Evolutionary conservation across 2,888 invertebrate genomes (phyloP), one percentile per base, ranked within the genome.

Genomic region (Nebria salina): DNA sequence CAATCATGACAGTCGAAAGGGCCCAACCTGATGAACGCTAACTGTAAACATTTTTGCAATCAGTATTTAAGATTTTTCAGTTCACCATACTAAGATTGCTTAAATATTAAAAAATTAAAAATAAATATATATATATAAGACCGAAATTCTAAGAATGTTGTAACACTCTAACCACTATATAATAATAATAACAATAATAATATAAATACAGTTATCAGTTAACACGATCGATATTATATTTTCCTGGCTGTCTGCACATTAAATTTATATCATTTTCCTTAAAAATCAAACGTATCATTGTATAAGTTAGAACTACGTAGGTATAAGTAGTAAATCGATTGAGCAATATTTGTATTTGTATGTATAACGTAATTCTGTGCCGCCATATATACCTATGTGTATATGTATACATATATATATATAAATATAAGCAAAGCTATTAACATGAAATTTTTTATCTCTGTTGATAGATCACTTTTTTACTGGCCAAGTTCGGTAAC

Each of bases 401-500:
- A 43, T 43, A 43, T 43, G 43, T 54, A 54, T 54, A 54, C 13
- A 54, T 13, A 8, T 54, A 3, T 1, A 5, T 11, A 54, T 54
- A 54, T 54, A 7, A 2, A 54, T 54, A 54, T 54, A 13, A 54
- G 54, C 54, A 54, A 54, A 54, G 54, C 54, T 54, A 54, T 54
- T 54, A 54, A 54, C 54, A 54, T 54, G 4, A 54, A 54, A 54
- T 54, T 54, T 54, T 54, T 54, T 54, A 68, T 68, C 15, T 68
- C 15, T 15, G 25, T 68, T 25, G 15, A 68, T 68, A 68, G 68
- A 25, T 68, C 25, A 68, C 20, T 25, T 25, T 68, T 68, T 68
- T 68, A 25, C 68, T 25, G 25, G 26, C 64, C 41, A 68, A 68
- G 77, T 75, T 75, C 54, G 76, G 76, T 72, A 70, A 68, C 25